Conservation (phyloP, 2,888 invertebrate species). For the Drosophila rellima region DNA sequence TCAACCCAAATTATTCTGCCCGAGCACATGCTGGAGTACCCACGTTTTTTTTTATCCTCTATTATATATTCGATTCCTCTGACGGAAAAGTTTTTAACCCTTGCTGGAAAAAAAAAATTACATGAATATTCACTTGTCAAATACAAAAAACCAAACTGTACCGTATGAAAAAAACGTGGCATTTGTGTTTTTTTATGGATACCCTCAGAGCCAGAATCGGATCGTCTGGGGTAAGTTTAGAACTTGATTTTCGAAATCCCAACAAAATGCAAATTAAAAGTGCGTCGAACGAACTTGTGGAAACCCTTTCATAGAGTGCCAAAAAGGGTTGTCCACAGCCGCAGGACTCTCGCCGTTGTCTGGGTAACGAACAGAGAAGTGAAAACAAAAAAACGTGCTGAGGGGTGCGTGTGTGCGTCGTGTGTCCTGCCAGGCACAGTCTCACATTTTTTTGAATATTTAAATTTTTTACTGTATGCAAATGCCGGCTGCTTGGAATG, state of each 20-base stretch:
- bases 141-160: slow-evolving; percentile 69
- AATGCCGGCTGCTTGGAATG: slow-evolving; percentile 59
- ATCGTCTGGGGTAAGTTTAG: slow-evolving; percentile 71
- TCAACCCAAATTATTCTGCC: slow-evolving; percentile 79
- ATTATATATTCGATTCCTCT: slow-evolving; percentile 25
- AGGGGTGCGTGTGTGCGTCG: slow-evolving; percentile 68
- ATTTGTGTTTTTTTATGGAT: slow-evolving; percentile 61
- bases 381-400: slow-evolving; percentile 62
- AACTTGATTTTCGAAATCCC: slow-evolving; percentile 78
- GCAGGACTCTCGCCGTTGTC: slow-evolving; percentile 70
- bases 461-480: slow-evolving; percentile 70
- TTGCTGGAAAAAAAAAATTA: slow-evolving; percentile 67
- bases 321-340: slow-evolving; percentile 83
- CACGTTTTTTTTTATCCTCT: slow-evolving; percentile 80
- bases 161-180: slow-evolving; percentile 54
- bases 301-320: slow-evolving; percentile 70
- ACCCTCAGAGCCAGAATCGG: slow-evolving; percentile 29
- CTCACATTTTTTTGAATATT: slow-evolving; percentile 67
- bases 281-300: slow-evolving; percentile 58
- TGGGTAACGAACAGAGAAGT: slow-evolving; percentile 57
- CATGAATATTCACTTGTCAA: slow-evolving; percentile 86
- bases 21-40: slow-evolving; percentile 85
- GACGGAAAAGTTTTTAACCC: slow-evolving; percentile 78
- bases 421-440: slow-evolving; percentile 80
- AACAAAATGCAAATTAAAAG: slow-evolving; percentile 85